phyloP scores from a whole-genome alignment of 92 coral and sea anemone species.

The Phymanthus crucifer region DNA sequence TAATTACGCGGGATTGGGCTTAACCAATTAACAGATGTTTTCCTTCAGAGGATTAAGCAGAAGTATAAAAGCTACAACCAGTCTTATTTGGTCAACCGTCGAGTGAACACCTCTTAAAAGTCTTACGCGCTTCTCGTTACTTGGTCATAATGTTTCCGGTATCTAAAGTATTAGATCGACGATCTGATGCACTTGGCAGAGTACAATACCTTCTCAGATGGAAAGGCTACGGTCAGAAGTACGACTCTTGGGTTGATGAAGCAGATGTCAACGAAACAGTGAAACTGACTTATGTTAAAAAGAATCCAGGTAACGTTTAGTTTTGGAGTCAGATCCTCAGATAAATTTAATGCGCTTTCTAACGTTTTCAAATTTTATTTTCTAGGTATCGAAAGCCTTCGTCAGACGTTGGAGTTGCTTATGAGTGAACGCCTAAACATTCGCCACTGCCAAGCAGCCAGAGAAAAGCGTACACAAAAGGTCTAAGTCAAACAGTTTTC shows the following conservation, averaged over 20 bases:
- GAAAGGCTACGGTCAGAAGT: constrained; percentile 25
- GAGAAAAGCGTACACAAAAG: no score
- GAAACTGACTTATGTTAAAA: not conserved
- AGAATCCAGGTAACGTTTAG: not conserved
- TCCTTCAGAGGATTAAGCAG: no score
- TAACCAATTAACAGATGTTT: no score
- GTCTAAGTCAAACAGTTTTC: no score
- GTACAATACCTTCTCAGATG: constrained; percentile 34
- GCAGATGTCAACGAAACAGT: constrained; percentile 15
- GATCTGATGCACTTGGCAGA: constrained; percentile 17
- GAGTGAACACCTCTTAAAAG: no score
- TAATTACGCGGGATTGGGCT: no score
- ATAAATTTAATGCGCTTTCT: not conserved
- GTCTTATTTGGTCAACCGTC: no score
- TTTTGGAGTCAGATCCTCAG: not conserved
- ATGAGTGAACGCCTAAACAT: not conserved
- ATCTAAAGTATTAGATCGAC: not conserved
- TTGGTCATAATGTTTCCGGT: not conserved
- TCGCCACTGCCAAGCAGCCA: not conserved
- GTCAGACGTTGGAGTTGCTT: not conserved
- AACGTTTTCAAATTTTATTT: not conserved
- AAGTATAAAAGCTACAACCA: no score
- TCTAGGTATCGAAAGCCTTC: not conserved
- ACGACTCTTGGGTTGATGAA: constrained; percentile 37
- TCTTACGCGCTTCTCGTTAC: no score